Evolutionary conservation across 2,888 invertebrate genomes (phyloP).

Genomic region (Catonia carolina): DNA sequence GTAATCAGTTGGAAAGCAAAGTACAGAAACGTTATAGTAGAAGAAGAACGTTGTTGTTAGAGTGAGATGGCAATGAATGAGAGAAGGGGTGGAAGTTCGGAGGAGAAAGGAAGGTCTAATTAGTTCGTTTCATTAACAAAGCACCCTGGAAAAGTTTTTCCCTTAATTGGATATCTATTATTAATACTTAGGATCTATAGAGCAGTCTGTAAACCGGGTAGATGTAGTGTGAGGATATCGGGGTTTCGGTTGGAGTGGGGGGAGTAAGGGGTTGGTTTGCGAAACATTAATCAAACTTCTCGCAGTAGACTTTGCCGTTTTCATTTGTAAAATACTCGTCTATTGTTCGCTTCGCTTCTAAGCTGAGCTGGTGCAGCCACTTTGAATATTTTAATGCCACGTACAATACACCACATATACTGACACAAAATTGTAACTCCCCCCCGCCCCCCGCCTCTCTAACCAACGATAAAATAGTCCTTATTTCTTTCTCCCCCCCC

Average conservation of each 20-base stretch:
- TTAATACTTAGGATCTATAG: constrained; percentile 9
- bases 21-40: no score
- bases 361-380: background rate
- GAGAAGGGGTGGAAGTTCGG: background rate
- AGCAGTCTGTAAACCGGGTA: background rate
- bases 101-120: background rate
- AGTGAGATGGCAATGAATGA: no score
- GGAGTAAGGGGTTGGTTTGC: no score
- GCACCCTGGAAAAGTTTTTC: constrained; percentile 8
- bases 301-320: constrained; percentile 1
- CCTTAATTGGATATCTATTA: constrained; percentile 15
- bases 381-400: constrained; percentile 9
- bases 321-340: background rate
- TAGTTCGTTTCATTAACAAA: constrained; percentile 14
- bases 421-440: no score
- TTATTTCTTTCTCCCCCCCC: no score
- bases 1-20: no score
- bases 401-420: no score
- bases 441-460: no score
- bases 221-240: no score
- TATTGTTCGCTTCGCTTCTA: constrained; percentile 1
- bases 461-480: no score
- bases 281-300: constrained; percentile 13
- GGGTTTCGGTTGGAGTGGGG: no score
- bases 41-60: no score